Conservation (phyloP, 2,888 invertebrate genomes). For the Chrysomela aeneicollis region DNA sequence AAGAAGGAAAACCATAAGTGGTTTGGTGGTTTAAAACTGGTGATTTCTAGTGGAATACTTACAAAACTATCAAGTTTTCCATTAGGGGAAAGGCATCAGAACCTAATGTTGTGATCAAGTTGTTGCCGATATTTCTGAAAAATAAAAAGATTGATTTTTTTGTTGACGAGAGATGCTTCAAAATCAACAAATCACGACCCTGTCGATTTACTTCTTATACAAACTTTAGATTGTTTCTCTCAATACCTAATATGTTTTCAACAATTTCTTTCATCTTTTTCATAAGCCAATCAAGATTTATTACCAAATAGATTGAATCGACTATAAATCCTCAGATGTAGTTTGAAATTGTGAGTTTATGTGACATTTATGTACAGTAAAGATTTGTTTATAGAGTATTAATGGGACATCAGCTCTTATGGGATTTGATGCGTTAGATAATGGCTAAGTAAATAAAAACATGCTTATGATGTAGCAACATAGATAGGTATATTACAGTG, state of each 20-base stretch:
- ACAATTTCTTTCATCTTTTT: neutral
- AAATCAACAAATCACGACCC: too few species aligned
- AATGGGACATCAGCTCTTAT: slow-evolving; percentile 10
- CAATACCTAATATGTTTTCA: neutral
- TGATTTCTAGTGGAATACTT: slow-evolving; percentile 71
- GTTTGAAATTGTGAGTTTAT: neutral
- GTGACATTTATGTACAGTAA: slow-evolving; percentile 18
- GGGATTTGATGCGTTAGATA: neutral
- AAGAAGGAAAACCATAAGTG: too few species aligned
- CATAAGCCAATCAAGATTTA: neutral
- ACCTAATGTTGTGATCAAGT: slow-evolving; percentile 74
- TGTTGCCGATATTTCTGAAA: slow-evolving; percentile 80
- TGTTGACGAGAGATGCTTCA: too few species aligned
- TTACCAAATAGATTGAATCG: neutral
- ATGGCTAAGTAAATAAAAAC: neutral
- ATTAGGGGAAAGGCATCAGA: slow-evolving; percentile 75
- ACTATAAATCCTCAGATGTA: neutral
- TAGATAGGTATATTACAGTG: too few species aligned
- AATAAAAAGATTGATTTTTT: too few species aligned
- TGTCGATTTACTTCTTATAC: too few species aligned
- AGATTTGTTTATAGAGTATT: slow-evolving; percentile 19
- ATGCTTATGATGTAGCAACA: neutral
- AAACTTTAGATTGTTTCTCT: neutral
- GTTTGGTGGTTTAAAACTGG: too few species aligned
- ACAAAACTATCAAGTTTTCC: slow-evolving; percentile 80